phyloP scores from a whole-genome alignment of 2,888 invertebrate species.

The Balanococcus diminutus region DNA sequence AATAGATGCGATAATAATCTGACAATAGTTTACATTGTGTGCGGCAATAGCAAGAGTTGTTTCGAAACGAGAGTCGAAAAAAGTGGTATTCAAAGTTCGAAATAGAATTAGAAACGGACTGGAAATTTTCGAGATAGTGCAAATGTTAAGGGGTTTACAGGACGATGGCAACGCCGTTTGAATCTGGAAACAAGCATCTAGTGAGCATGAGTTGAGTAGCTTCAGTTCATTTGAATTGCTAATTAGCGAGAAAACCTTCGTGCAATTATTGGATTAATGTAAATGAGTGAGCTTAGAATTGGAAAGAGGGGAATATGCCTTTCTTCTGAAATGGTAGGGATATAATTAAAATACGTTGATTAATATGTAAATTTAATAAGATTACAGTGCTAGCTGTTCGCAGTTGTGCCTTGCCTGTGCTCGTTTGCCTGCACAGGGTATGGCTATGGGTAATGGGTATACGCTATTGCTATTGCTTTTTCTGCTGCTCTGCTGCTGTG shows the following conservation, averaged over 20 bases:
- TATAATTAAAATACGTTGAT: constrained; percentile 98
- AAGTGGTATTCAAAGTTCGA: constrained; percentile 43
- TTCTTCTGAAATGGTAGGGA: constrained; percentile 61
- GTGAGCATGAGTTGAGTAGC: constrained; percentile 54
- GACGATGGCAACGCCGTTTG: constrained; percentile 45
- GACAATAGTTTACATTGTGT: constrained; percentile 17
- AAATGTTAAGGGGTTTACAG: constrained; percentile 53
- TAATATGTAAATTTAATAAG: constrained; percentile 98
- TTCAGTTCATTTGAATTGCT: constrained; percentile 54
- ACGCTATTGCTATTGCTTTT: constrained; percentile 28
- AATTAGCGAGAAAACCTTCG: constrained; percentile 55
- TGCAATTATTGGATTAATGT: constrained; percentile 92
- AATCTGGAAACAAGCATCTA: constrained; percentile 54
- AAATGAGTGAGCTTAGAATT: constrained; percentile 68
- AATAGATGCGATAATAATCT: constrained; percentile 27
- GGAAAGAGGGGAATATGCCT: constrained; percentile 54
- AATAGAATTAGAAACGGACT: constrained; percentile 54
- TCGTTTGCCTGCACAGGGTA: constrained; percentile 48
- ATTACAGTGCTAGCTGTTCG: constrained; percentile 70
- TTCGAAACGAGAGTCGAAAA: constrained; percentile 30
- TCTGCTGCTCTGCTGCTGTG: too few relatives aligned
- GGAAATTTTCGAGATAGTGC: constrained; percentile 53
- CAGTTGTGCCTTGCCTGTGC: constrained; percentile 49
- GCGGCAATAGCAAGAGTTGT: constrained; percentile 19
- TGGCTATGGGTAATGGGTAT: too few relatives aligned